Evolutionary conservation across 2,888 invertebrate genomes (phyloP).

Genomic region (Dicyrtoma fusca): DNA sequence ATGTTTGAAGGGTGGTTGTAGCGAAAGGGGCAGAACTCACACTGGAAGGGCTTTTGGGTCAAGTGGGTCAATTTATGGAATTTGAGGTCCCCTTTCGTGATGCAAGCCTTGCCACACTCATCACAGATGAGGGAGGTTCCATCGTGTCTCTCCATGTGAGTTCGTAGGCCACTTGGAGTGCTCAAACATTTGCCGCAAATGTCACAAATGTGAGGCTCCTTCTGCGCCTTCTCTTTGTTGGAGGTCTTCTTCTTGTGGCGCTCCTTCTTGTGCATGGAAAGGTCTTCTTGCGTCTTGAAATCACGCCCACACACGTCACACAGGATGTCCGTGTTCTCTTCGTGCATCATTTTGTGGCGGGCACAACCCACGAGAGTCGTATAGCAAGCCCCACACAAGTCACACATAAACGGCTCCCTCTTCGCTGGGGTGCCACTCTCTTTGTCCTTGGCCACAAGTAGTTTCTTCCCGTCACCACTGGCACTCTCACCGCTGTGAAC

Average conservation of each 20-base stretch:
- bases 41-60: background rate
- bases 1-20: constrained; percentile 1
- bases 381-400: no score
- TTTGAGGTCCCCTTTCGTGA: constrained; percentile 6
- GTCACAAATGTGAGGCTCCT: background rate
- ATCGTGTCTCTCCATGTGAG: constrained; percentile 10
- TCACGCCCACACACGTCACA: background rate
- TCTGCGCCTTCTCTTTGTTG: background rate
- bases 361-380: no score
- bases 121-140: background rate
- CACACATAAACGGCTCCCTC: no score
- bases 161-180: background rate
- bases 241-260: background rate
- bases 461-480: no score
- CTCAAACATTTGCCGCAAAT: constrained; percentile 3
- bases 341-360: no score
- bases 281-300: background rate
- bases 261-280: background rate
- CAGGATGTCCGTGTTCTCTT: no score
- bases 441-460: no score
- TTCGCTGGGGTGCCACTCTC: no score
- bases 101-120: background rate
- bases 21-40: constrained; percentile 2
- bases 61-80: constrained; percentile 2
- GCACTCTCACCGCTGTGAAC: no score